Base-by-base conservation (phyloP, 2,888 invertebrate species). In the Callimorpha dominula region DNA sequence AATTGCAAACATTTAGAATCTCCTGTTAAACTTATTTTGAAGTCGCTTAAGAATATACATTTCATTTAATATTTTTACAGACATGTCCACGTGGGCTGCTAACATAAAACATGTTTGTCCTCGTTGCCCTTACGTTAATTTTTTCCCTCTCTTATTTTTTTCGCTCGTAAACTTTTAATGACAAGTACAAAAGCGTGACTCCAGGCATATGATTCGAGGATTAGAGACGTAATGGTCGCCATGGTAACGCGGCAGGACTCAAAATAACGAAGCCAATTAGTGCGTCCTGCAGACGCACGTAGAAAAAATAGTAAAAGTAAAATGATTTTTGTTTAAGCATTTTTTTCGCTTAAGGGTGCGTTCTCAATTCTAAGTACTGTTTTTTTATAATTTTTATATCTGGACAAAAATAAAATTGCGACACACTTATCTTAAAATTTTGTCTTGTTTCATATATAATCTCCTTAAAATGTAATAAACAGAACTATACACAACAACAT, bases 221-320 rank as follows among this genome's bases (percentile, higher is more conserved):
- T 83, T 84, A 82, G 80, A 76, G 72, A 76, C 76, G 72, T 74
- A 78, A 72, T 57, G 73, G 71, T 76, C 57, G 72, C 65, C 73
- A 82, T 77, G 73, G 72, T 60, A 70, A 77, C 81, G 77, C 71
- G 70, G 66, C 66, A 43, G 57, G 62, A 67, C 65, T 68, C 77
- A 81, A 82, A 68, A 74, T 79, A 71, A 70, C 72, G 83, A 71
- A 73, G 78, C 84, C 86, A 86, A 85, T 86, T 85, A 81, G 83
- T 71, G 71, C 81, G 73, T 70, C 78, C 84, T 78, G 72, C 78
- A 81, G 77, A 72, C n/a, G n/a, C 54, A 43, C 63, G 46, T 43
- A 42, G n/a, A 57, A 57, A 46, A 31, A 52, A 64, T 63, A 20
- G 52, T 40, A 43, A 20, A 60, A 3, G 31, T 31, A 60, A 57